Evolutionary conservation across 2,888 invertebrate genomes (phyloP).

Genomic region (Chloroclysta siterata): DNA sequence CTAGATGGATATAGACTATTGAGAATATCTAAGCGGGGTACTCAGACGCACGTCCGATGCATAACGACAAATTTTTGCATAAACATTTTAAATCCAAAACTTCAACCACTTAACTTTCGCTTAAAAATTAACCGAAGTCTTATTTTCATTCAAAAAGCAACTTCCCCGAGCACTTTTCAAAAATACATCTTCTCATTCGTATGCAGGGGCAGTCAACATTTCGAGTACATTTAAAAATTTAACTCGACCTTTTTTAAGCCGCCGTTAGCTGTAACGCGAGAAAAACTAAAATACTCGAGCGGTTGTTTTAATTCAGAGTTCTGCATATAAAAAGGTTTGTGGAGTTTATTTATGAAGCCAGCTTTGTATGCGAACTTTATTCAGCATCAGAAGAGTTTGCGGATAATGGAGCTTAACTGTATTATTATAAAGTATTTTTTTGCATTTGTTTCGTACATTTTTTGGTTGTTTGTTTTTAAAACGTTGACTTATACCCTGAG

Average conservation of each 20-base stretch:
- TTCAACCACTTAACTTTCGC: background rate
- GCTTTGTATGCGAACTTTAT: background rate
- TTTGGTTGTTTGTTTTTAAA: too few relatives aligned
- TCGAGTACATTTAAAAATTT: slow-evolving; percentile 44
- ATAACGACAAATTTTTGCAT: too few relatives aligned
- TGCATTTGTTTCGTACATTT: background rate
- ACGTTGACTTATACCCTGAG: background rate
- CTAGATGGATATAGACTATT: too few relatives aligned
- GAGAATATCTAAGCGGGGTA: too few relatives aligned
- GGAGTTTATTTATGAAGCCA: background rate
- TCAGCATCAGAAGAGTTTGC: background rate
- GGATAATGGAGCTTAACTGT: background rate
- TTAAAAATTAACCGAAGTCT: background rate
- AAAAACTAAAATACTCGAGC: slow-evolving; percentile 12
- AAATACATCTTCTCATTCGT: slow-evolving; percentile 36
- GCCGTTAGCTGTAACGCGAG: slow-evolving; percentile 18
- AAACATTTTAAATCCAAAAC: too few relatives aligned
- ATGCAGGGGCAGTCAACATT: slow-evolving; percentile 41
- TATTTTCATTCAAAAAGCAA: slow-evolving; percentile 8
- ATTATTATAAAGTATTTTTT: background rate
- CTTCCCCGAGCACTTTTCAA: slow-evolving; percentile 21
- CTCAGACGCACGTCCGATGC: too few relatives aligned
- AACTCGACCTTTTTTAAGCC: slow-evolving; percentile 38
- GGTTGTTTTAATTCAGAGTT: slow-evolving; percentile 15
- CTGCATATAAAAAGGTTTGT: slow-evolving; percentile 8